Conservation (phyloP, 2,113 vertebrate species). For the Alethe diademata region DNA sequence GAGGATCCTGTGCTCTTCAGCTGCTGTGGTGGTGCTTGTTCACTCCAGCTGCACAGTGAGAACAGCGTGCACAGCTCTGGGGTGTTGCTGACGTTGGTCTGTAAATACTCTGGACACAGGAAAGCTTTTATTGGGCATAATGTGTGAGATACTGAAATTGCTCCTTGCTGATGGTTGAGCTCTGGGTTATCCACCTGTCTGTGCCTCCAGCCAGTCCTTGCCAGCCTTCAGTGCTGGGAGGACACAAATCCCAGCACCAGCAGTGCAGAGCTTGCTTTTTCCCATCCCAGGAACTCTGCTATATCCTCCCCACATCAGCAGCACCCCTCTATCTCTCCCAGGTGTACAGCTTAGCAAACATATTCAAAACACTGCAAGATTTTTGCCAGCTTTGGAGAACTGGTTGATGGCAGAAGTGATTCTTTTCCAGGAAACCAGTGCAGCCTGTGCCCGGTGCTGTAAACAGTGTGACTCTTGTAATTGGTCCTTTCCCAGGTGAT, state of each 20-base stretch:
- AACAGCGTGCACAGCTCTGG: background rate
- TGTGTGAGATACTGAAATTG: background rate
- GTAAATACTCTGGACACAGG: background rate
- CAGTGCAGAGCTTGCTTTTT: background rate
- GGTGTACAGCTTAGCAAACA: background rate
- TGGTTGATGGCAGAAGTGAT: background rate
- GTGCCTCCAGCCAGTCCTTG: background rate
- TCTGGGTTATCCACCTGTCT: background rate
- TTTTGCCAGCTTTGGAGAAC: background rate
- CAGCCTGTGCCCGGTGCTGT: background rate
- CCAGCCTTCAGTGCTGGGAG: background rate
- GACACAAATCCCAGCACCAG: background rate
- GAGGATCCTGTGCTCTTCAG: background rate
- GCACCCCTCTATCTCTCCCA: rapidly evolving
- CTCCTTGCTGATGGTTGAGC: background rate
- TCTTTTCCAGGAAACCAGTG: background rate
- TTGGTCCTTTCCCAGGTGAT: rapidly evolving
- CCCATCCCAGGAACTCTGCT: background rate
- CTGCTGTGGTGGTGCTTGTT: rapidly evolving
- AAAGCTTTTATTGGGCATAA: background rate
- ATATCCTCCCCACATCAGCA: background rate
- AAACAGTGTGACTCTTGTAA: rapidly evolving
- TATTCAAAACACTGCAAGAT: background rate
- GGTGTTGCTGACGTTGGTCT: background rate
- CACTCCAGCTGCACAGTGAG: background rate